Percentiles rank a stretch among this genome's conserved stretches.
Conservation (phyloP, 2,797 vertebrate species). For the Borostomias antarcticus region DNA sequence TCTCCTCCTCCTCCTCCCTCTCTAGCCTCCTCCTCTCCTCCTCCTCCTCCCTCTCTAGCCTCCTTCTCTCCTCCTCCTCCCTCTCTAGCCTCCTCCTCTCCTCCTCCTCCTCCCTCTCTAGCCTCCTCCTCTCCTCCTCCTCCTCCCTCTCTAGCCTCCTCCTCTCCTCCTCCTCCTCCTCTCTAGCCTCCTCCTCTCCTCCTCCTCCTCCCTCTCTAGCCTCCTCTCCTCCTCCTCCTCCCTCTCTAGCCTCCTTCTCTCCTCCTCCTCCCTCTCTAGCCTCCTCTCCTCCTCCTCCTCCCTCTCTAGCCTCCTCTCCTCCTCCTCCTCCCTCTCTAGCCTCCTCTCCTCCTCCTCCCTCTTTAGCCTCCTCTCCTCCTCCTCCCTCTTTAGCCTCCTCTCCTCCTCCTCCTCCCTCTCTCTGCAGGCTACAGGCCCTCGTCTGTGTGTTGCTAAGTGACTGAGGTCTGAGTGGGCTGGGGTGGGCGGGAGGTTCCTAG, state of each 20-base stretch:
- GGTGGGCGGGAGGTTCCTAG: background rate
- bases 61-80: too few relatives aligned
- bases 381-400: background rate
- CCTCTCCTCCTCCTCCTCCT: background rate
- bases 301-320: background rate
- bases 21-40: too few relatives aligned
- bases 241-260: background rate
- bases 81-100: too few relatives aligned
- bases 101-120: too few relatives aligned
- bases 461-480: too few relatives aligned
- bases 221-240: background rate
- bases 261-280: background rate
- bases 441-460: conserved; percentile 60
- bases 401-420: too few relatives aligned
- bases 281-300: background rate
- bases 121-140: too few relatives aligned
- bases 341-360: too few relatives aligned
- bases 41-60: too few relatives aligned
- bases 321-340: background rate
- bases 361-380: too few relatives aligned
- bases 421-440: too few relatives aligned
- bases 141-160: too few relatives aligned
- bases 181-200: background rate
- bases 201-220: background rate
- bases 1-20: background rate